Conservation (phyloP, 2,113 vertebrate species). For the Centropus bengalensis region DNA sequence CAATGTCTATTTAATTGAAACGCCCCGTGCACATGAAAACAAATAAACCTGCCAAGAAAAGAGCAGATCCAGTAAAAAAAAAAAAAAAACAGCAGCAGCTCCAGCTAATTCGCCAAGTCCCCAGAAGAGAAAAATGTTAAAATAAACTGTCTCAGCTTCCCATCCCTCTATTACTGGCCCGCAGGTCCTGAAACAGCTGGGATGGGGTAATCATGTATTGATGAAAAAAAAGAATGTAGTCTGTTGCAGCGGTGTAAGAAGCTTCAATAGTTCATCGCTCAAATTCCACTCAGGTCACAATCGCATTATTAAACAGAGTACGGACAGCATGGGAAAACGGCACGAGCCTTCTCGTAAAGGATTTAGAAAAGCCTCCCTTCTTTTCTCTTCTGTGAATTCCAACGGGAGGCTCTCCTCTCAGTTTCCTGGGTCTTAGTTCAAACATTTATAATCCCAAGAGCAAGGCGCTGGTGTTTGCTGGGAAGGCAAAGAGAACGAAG, state of each 20-base stretch:
- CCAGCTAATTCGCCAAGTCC: constrained; percentile 14
- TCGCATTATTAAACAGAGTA: neutral
- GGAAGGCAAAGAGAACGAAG: neutral
- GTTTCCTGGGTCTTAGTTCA: constrained; percentile 24
- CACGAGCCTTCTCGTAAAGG: neutral
- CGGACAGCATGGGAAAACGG: neutral
- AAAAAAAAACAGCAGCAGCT: constrained; percentile 41
- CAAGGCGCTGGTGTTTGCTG: neutral
- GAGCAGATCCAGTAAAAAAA: constrained; percentile 4
- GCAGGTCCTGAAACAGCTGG: constrained; percentile 20
- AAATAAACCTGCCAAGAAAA: constrained; percentile 13
- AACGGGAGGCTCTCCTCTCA: constrained; percentile 32
- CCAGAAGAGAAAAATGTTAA: neutral
- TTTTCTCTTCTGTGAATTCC: constrained; percentile 6
- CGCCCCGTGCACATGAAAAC: neutral
- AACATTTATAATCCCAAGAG: constrained; percentile 65
- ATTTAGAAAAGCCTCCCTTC: constrained; percentile 2
- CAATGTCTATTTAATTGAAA: constrained; percentile 1
- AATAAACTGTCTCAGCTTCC: constrained; percentile 44
- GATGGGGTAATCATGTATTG: neutral
- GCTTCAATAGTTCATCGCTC: constrained; percentile 19
- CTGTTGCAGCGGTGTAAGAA: neutral
- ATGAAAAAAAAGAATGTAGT: neutral
- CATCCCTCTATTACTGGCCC: constrained; percentile 27
- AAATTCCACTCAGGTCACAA: constrained; percentile 53